These are phyloP conservation scores for Ptilorrhoa leucosticta DNA, from an alignment of 2,113 vertebrate genomes.

Conservation along the genomic window DNA sequence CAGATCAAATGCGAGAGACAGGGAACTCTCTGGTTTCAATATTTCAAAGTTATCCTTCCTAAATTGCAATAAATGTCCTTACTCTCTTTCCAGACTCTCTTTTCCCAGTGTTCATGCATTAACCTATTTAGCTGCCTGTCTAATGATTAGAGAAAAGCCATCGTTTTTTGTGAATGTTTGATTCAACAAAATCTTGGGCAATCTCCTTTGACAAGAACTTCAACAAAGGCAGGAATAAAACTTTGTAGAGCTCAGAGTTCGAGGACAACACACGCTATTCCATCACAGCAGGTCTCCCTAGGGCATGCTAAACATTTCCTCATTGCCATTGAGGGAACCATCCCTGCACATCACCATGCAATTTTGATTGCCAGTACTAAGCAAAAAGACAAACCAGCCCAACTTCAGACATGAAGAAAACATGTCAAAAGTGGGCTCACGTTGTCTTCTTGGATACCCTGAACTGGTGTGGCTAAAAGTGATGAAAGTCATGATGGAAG, in stretches of 20 bases:
- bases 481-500: neutral
- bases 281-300: neutral
- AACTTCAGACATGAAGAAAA: neutral
- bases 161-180: neutral
- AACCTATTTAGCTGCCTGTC: neutral
- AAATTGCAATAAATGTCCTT: neutral
- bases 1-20: neutral
- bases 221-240: neutral
- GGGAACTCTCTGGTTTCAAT: neutral
- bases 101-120: neutral
- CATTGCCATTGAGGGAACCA: neutral
- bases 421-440: neutral
- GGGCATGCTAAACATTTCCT: neutral
- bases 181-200: neutral
- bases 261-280: neutral
- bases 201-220: neutral
- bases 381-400: neutral
- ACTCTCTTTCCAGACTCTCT: neutral
- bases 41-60: neutral
- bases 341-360: neutral
- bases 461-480: neutral
- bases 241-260: neutral
- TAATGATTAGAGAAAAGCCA: neutral
- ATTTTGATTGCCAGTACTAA: neutral
- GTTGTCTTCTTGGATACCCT: neutral